Base-by-base conservation (phyloP, 2,113 vertebrate genomes). In the Paraplagusia blochii region DNA sequence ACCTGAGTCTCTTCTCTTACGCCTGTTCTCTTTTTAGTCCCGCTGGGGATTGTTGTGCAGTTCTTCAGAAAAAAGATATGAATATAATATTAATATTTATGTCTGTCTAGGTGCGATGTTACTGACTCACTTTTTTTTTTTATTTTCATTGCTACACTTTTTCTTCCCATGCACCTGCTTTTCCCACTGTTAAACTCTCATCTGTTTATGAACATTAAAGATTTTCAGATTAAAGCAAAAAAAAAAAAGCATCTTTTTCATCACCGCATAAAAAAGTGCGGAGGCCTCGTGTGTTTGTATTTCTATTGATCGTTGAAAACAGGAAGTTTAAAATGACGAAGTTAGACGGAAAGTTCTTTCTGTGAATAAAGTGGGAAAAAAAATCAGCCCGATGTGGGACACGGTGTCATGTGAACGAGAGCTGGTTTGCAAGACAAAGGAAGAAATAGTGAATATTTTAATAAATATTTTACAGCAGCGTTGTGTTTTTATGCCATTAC, bases 1-100 rank as follows among this genome's bases (percentile, higher is more conserved):
- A 11, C 53, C 58, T 36, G 2, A 18, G 55, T 54, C 14, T 48
- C 45, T n/a, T 45, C 17, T 63, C 10, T 16, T 48, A 35, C 22
- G 19, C 8, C 53, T 51, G 48, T 36, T 7, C 11, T 42, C 13
- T 11, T 40, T 40, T 11, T 11, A n/a, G 36, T 38, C 22, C 22
- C 22, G 22, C 22, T 29, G 22, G 36, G 8, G 36, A 38, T 13
- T 14, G 15, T 51, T 42, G 6, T 62, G 14, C 13, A 14, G 22
- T 11, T 11, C 22, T 22, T 34, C 48, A 43, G 34, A 45, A 45
- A 65, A n/a, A 51, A 42, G 14, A 40, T n/a, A 42, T 13, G 19
- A 36, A 40, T 15, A 46, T 51, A 45, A 22, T 29, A 47, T 4
- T 15, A 43, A 12, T 15, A 42, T 40, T 44, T 47, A 22, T 10